Base-by-base conservation (phyloP, 2,113 vertebrate species). In the Protobothrops flavoviridis region DNA sequence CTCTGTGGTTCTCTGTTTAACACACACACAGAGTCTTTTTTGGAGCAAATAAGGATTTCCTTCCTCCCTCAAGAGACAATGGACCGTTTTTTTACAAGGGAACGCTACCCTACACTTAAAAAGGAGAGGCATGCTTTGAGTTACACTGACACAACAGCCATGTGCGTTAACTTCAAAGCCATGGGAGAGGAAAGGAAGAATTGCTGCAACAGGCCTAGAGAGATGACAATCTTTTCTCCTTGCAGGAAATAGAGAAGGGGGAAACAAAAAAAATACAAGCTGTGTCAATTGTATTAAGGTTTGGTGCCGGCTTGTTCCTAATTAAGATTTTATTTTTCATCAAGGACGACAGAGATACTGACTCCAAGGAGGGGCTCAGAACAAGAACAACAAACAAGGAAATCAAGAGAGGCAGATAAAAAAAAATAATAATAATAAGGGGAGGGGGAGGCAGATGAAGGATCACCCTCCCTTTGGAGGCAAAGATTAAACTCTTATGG, bases 181-280 rank as follows among this genome's bases (percentile, higher is more conserved):
- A 29, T 29, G 39, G 91, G 93, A 21, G 39, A 56, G 69, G 48
- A 93, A 94, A 56, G 55, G 48, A 93, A 94, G 45, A 89, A 81
- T 94, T 91, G 55, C 90, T 81, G 88, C 88, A 91, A 33, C 81
- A 89, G 64, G 15, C 33, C 86, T 86, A 20, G 26, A 91, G 52
- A 96, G 95, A 96, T 94, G 29, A 81, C 91, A 92, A 95, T 95
- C 93, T 92, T 64, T 90, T n/a, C 23, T 24, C 55, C 33, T 90
- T 91, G 59, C 88, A 86, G 94, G 91, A 92, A 93, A 95, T 87
- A 15, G 92, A 10, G 20, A 4, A 3, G 45, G 59, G 2, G 10
- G 11, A 39, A 39, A 39, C 39, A 39, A 39, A 13, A 3, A 0
- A 24, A 11, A n/a, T 33, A 74, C 1, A 64, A 53, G n/a, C 17